Evolutionary conservation across 2,797 vertebrate species (phyloP), one percentile per base, ranked within the genome.

Genomic region (Sorex maritimensis): DNA sequence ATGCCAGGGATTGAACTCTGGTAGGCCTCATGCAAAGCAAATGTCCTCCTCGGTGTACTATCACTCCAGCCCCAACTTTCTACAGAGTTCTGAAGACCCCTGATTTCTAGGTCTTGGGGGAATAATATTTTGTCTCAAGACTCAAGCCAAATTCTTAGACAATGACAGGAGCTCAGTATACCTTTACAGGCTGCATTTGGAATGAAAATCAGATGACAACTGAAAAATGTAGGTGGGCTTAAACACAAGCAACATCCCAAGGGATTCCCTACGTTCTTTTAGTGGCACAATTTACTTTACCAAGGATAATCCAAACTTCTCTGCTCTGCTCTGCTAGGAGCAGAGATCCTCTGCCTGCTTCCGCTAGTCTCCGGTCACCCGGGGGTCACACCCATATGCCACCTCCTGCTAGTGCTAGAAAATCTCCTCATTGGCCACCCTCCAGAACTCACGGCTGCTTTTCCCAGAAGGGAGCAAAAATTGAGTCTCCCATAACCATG

Each of bases 171-270:
- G n/a, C 15, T 80, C 24, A 6, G 1, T 24, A 14, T 63, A 26
- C 41, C 7, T n/a, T 92, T 34, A 77, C 17, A 30, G 4, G 15
- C 13, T 71, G 2, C 72, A 30, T 55, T 79, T 86, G 49, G n/a
- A 87, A 6, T 79, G 28, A 90, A 34, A 85, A 52, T 90, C 34
- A 75, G 86, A 10, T 21, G 26, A 38, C 6, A 73, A 41, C n/a
- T 94, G 23, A 88, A 63, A 90, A 81, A 52, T 58, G 34, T 21
- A 81, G 4, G 3, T 55, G 69, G 23, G 49, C 6, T 73, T 55
- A 69, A 68, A 83, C 11, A 52, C 2, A 34, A 34, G 34, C 34
- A 30, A 21, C 6, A 8, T 49, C 28, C 41, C 44, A 67, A 81
- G 55, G 49, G 49, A 14, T 78, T 2, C 28, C 84, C 24, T 34